Conservation (phyloP, 2,113 vertebrate genomes). For the Gallinago jamesoni region DNA sequence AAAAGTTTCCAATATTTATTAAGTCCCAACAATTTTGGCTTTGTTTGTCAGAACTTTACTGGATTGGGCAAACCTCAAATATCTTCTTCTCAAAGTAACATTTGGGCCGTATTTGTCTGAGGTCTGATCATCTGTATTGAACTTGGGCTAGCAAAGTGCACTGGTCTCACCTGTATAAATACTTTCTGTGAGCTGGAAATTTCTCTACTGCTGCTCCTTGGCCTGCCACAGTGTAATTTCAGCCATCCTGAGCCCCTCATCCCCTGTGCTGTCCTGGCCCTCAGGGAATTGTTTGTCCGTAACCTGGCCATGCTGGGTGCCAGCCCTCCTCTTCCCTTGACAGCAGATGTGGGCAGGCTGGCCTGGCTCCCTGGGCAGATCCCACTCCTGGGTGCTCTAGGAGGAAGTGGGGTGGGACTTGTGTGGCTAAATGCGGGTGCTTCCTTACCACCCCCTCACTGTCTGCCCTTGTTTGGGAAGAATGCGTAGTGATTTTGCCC, state of each 20-base stretch:
- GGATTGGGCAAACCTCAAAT: background rate
- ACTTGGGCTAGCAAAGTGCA: background rate
- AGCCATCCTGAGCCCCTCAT: background rate
- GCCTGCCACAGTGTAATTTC: background rate
- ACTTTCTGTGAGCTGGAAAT: background rate
- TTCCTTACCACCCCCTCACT: background rate
- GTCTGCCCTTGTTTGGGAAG: background rate
- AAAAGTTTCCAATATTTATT: background rate
- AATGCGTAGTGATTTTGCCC: background rate
- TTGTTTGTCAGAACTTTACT: background rate
- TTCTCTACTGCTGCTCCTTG: background rate
- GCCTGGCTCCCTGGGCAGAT: background rate
- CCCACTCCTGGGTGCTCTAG: background rate
- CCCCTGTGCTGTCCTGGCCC: background rate
- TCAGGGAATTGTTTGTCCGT: background rate
- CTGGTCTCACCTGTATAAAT: background rate
- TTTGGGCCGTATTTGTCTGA: background rate
- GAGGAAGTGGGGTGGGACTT: background rate
- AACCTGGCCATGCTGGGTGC: background rate
- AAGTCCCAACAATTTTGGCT: background rate
- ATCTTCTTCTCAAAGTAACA: background rate
- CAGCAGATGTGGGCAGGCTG: accelerated
- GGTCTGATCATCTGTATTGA: background rate
- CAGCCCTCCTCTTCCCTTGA: background rate
- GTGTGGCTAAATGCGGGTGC: accelerated